Base-by-base conservation (phyloP, 2,888 invertebrate genomes). In the Trisateles emortualis region DNA sequence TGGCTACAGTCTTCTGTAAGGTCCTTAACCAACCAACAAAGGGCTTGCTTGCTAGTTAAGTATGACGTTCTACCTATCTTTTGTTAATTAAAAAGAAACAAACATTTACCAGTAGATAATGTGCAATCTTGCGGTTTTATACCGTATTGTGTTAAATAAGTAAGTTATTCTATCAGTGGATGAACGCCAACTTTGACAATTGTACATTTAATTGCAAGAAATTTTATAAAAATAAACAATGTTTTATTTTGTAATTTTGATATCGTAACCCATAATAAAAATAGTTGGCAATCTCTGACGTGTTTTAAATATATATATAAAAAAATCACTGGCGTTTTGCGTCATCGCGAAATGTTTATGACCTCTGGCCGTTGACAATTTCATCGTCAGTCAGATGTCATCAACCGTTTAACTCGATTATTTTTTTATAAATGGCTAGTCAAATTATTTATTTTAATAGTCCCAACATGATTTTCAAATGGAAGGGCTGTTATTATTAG, bases 191-290 rank as follows among this genome's bases (percentile, higher is more conserved):
- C n/a, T n/a, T n/a, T n/a, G n/a, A n/a, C n/a, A n/a, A n/a, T n/a
- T n/a, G n/a, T n/a, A n/a, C n/a, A n/a, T n/a, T n/a, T n/a, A n/a
- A n/a, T n/a, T n/a, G 14, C 19, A 16, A 55, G 32, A 49, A 48
- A 39, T 33, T 48, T 46, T 72, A 73, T 74, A 73, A 79, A 79
- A 74, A 58, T n/a, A n/a, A n/a, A 42, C 47, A 50, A 59, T 70
- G 69, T 83, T 8, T 83, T 79, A 80, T 79, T 74, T 55, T 67
- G 74, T 71, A 75, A 73, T 74, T 81, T 76, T 78, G 74, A 76
- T 74, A 77, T 76, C 67, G 74, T 69, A 78, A 75, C 68, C 55
- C 56, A 69, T 76, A 73, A 80, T 86, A 84, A 87, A 88, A 87
- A 84, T 86, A 79, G 74, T 86, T 87, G 88, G 88, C 87, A 86